Evolutionary conservation across 2,888 invertebrate genomes (phyloP), one percentile per base, ranked within the genome.

Genomic region (Chymomyza fuscimana): DNA sequence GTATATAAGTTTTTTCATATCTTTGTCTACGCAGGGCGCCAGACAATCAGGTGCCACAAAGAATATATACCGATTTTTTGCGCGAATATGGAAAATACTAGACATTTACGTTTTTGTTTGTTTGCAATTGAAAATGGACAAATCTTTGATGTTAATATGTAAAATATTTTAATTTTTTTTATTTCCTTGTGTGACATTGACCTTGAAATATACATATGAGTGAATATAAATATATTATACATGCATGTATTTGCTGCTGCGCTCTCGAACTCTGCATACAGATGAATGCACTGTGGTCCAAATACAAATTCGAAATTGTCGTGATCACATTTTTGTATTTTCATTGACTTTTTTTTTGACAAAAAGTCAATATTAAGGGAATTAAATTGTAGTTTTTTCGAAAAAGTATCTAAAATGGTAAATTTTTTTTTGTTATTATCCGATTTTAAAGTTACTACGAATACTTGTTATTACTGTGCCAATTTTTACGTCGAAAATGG

Each of bases 171-270:
- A 7, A 29, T 56, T 40, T 29, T 10, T 36, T 19, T 50, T 64
- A 70, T 80, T 78, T 79, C 65, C 69, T 66, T 56, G 56, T 67
- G 67, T 85, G 87, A 77, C 83, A 83, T 83, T 83, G 87, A 85
- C 82, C 83, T 87, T 83, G 82, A 82, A 86, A 68, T 73, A 69
- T 65, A 40, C 29, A 59, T 60, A 61, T 46, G 40, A 40, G n/a
- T 29, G 10, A 16, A 40, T 63, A 32, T 66, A 9, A 5, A 2
- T 46, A 12, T 46, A 46, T 4, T 3, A 46, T 10, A 12, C 1
- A n/a, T 15, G 32, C 61, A 63, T 73, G 19, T n/a, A 32, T 32
- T 32, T 32, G 1, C 12, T n/a, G 52, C 52, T 52, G 52, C 54
- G 54, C 40, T 46, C 40, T 46, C 40, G 40, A 46, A 6, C 12